A percentile compares a stretch with the other conserved stretches of the same genome.
phyloP scores from a whole-genome alignment of 2,113 vertebrate genomes.

The Ptychochromis oligacanthus region DNA sequence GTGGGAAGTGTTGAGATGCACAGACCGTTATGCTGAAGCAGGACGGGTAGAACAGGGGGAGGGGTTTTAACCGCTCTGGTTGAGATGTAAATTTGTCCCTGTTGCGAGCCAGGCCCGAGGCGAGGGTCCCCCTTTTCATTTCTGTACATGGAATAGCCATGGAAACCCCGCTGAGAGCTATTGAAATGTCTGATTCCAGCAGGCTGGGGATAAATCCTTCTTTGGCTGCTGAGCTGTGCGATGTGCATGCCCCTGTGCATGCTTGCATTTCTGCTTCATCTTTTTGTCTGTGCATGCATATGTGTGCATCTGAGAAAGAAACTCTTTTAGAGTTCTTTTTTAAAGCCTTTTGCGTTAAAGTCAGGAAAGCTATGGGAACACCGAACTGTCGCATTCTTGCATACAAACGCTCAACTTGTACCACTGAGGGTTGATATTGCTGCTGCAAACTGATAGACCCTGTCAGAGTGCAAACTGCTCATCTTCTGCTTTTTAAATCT shows the following conservation, averaged over 20 bases:
- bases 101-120: slow-evolving; percentile 65
- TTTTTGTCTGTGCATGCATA: slow-evolving; percentile 32
- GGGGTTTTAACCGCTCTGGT: slow-evolving; percentile 75
- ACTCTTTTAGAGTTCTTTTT: background rate
- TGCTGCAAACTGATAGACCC: background rate
- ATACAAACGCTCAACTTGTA: background rate
- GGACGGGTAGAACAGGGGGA: slow-evolving; percentile 45
- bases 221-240: slow-evolving; percentile 34
- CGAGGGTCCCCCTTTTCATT: slow-evolving; percentile 77
- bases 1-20: slow-evolving; percentile 29
- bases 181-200: slow-evolving; percentile 76
- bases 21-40: slow-evolving; percentile 73
- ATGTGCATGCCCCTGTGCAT: slow-evolving; percentile 20
- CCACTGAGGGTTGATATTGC: background rate
- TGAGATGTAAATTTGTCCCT: slow-evolving; percentile 85
- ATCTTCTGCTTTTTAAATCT: background rate
- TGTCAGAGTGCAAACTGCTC: background rate
- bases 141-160: slow-evolving; percentile 79
- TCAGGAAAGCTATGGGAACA: background rate
- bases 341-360: background rate
- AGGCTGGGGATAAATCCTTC: slow-evolving; percentile 68
- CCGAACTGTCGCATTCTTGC: background rate
- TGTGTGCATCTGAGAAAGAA: slow-evolving; percentile 22
- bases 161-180: slow-evolving; percentile 74
- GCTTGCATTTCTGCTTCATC: background rate